Evolutionary conservation across 2,113 vertebrate genomes (phyloP).

Genomic region (Myiopsitta monachus): DNA sequence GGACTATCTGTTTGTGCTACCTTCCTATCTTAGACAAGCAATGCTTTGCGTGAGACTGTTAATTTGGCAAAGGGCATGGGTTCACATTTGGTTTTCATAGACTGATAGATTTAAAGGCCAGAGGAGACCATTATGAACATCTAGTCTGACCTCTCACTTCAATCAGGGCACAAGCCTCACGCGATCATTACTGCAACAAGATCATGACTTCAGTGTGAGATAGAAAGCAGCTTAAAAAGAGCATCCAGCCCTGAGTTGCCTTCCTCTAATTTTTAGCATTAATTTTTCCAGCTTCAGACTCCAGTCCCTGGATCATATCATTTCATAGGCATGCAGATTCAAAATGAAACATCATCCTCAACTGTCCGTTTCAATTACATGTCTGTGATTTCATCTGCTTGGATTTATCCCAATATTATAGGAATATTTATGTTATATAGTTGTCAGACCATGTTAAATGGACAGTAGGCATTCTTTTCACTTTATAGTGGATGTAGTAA

Average conservation of each 20-base stretch:
- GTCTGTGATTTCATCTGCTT: not conserved
- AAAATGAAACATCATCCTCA: conserved; percentile 54
- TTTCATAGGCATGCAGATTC: conserved; percentile 24
- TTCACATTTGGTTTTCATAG: conserved; percentile 68
- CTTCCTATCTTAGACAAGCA: conserved; percentile 31
- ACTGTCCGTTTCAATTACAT: conserved; percentile 44
- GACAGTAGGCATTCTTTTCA: not conserved
- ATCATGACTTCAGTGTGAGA: not conserved
- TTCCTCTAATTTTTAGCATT: conserved; percentile 10
- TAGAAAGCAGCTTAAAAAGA: not conserved
- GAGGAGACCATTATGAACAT: conserved; percentile 50
- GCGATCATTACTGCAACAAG: not conserved
- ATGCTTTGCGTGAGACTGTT: conserved; percentile 39
- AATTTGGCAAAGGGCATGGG: conserved; percentile 54
- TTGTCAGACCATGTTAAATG: conserved; percentile 26
- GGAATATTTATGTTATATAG: conserved; percentile 21
- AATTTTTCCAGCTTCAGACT: not conserved
- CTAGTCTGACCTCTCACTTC: conserved; percentile 38
- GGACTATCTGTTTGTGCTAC: conserved; percentile 33
- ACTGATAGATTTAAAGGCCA: conserved; percentile 53
- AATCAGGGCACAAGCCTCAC: conserved; percentile 23
- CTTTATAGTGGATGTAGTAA: not conserved
- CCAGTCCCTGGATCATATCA: not conserved
- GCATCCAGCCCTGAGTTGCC: not conserved
- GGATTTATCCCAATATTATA: not conserved